phyloP scores from a whole-genome alignment of 2,797 vertebrate species.

The Xiphophorus birchmanni region DNA sequence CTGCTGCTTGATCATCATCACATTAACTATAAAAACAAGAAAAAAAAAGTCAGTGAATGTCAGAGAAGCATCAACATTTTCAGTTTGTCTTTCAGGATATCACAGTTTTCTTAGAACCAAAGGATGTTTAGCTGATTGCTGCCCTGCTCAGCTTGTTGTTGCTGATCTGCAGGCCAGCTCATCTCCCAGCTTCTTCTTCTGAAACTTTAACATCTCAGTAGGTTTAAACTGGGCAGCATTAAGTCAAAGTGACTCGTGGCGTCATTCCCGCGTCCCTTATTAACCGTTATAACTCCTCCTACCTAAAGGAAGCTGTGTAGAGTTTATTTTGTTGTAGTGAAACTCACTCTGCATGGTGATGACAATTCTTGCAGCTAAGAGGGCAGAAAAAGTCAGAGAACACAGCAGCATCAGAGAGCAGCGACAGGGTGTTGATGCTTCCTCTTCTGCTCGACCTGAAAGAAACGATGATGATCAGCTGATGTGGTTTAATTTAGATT shows the following conservation, averaged over 20 bases:
- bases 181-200: too few species aligned
- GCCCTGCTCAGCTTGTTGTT: too few species aligned
- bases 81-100: neutral
- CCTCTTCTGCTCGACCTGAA: neutral
- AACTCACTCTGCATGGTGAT: conserved; percentile 45
- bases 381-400: conserved; percentile 9
- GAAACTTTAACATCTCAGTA: too few species aligned
- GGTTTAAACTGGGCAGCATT: too few species aligned
- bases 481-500: too few species aligned
- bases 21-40: neutral
- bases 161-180: too few species aligned
- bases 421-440: neutral
- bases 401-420: neutral
- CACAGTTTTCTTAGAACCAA: neutral
- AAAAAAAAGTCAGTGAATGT: neutral
- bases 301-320: neutral
- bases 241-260: too few species aligned
- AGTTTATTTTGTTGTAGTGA: neutral
- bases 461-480: neutral
- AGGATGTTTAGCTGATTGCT: too few species aligned
- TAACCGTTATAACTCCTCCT: too few species aligned
- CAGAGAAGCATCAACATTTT: neutral
- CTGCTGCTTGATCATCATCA: neutral
- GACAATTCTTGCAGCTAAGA: conserved; percentile 9
- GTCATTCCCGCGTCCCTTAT: too few species aligned